A percentile compares a stretch with the other conserved stretches of the same genome.
These are phyloP conservation scores for Drosophila sordidula DNA, from an alignment of 2,888 invertebrate species.

Conservation along the genomic window DNA sequence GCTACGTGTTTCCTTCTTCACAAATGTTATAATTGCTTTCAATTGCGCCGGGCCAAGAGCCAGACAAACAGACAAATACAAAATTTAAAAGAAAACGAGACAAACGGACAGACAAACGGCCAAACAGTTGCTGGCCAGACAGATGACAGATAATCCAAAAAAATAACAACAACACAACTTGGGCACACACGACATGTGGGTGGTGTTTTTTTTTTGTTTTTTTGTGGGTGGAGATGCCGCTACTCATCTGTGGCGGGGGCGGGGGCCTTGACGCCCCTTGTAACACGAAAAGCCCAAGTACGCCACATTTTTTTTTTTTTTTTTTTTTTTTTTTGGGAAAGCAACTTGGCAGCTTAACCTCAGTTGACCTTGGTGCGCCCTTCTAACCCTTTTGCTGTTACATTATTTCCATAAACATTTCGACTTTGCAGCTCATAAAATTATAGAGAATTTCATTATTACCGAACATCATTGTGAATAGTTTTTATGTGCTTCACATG, in stretches of 20 bases:
- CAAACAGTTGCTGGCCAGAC: slow-evolving; percentile 63
- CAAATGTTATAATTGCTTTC: slow-evolving; percentile 73
- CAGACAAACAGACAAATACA: slow-evolving; percentile 42
- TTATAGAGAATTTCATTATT: slow-evolving; percentile 27
- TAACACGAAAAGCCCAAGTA: slow-evolving; percentile 40
- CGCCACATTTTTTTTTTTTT: slow-evolving; percentile 6
- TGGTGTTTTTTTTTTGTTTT: slow-evolving; percentile 4
- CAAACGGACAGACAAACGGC: slow-evolving; percentile 13
- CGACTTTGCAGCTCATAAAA: slow-evolving; percentile 35
- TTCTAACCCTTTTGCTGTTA: slow-evolving; percentile 2
- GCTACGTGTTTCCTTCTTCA: slow-evolving; percentile 53
- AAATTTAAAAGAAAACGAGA: slow-evolving; percentile 31
- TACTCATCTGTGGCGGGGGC: slow-evolving; percentile 34
- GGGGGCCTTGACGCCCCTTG: slow-evolving; percentile 30
- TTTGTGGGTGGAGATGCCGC: slow-evolving; percentile 9
- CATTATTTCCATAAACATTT: slow-evolving; percentile 12
- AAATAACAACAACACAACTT: slow-evolving; percentile 3
- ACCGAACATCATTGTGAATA: slow-evolving; percentile 29
- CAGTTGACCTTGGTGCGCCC: slow-evolving; percentile 42
- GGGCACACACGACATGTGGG: slow-evolving; percentile 45
- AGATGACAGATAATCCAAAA: slow-evolving; percentile 66
- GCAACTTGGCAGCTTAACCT: slow-evolving; percentile 51
- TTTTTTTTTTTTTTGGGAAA: slow-evolving; percentile 27
- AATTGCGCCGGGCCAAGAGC: slow-evolving; percentile 62
- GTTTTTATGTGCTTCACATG: slow-evolving; percentile 12